phyloP scores from a whole-genome alignment of 2,113 vertebrate genomes.

The Entomyzon cyanotis region DNA sequence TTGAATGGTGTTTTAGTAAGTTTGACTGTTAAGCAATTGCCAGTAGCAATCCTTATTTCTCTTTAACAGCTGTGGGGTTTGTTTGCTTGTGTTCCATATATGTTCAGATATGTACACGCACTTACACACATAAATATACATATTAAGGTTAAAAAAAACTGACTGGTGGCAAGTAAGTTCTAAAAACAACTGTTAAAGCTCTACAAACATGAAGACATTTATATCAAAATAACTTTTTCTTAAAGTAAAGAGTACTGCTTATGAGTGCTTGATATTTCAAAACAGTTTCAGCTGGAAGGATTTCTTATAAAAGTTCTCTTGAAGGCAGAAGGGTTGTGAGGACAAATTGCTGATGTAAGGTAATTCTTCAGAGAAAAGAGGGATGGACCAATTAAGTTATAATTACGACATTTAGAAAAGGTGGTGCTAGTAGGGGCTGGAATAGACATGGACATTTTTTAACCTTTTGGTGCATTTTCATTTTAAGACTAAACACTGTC shows the following conservation, averaged over 20 bases:
- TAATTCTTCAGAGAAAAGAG: background rate
- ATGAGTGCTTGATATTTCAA: background rate
- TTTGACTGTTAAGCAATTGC: conserved; percentile 39
- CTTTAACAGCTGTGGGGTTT: background rate
- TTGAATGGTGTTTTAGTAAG: conserved; percentile 58
- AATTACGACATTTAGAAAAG: background rate
- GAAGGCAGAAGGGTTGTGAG: background rate
- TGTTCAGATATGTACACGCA: accelerated
- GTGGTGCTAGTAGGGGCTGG: background rate
- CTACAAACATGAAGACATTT: background rate
- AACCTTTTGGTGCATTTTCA: background rate
- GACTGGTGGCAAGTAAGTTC: background rate
- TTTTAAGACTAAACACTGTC: background rate
- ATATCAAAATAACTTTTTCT: background rate
- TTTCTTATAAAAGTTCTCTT: background rate
- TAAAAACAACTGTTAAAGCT: background rate
- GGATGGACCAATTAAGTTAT: background rate
- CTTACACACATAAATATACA: accelerated
- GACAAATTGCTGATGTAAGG: background rate
- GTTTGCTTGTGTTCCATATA: background rate
- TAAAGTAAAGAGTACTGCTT: background rate
- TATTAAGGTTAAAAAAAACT: background rate
- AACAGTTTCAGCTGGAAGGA: background rate
- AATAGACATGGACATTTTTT: background rate
- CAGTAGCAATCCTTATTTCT: conserved; percentile 8